Conservation (phyloP, 2,797 vertebrate species). For the Characodon lateralis region DNA sequence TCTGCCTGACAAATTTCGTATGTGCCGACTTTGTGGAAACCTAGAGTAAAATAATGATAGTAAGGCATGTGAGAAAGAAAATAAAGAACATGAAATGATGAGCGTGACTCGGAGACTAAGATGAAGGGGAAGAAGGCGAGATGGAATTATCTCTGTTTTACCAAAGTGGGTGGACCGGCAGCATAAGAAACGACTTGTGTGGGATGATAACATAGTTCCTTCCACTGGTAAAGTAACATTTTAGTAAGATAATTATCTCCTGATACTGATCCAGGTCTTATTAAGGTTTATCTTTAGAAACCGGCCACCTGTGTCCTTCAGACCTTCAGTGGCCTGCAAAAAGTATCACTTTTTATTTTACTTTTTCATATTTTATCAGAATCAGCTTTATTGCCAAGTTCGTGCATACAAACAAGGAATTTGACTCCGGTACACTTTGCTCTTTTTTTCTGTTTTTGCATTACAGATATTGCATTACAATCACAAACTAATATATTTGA, state of each 20-base stretch:
- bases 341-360: not conserved
- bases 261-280: constrained; percentile 34
- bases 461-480: not conserved
- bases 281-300: constrained; percentile 27
- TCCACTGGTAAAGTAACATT: constrained; percentile 34
- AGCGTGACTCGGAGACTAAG: constrained; percentile 56
- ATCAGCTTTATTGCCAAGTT: too few relatives aligned
- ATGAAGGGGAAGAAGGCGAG: constrained; percentile 32
- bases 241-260: constrained; percentile 52
- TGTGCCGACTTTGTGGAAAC: constrained; percentile 66
- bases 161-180: constrained; percentile 51
- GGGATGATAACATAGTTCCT: constrained; percentile 54
- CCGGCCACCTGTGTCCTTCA: constrained; percentile 7
- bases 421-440: too few relatives aligned
- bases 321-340: not conserved
- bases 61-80: constrained; percentile 24
- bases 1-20: constrained; percentile 53
- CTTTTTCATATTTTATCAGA: not conserved
- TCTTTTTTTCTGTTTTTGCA: too few relatives aligned
- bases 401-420: too few relatives aligned
- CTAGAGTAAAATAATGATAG: constrained; percentile 43
- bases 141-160: constrained; percentile 66
- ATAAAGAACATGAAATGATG: constrained; percentile 45
- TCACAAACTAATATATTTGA: not conserved
- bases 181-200: constrained; percentile 51